Evolutionary conservation across 2,113 vertebrate species (phyloP).

Genomic region (Agapornis roseicollis): DNA sequence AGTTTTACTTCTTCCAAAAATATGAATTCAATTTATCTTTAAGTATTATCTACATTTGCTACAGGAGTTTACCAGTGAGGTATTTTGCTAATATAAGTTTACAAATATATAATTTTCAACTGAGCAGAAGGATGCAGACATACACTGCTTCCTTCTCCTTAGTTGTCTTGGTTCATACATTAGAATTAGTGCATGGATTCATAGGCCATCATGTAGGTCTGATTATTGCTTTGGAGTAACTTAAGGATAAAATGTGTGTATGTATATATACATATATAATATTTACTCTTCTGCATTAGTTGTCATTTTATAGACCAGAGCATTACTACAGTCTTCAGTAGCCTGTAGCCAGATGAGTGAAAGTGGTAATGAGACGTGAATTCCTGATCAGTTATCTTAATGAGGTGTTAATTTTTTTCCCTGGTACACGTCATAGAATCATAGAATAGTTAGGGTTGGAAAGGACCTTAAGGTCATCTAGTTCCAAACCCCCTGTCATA

Average conservation of each 20-base stretch:
- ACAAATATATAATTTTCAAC: neutral
- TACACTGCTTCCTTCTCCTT: neutral
- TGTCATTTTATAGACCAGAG: neutral
- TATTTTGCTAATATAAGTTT: neutral
- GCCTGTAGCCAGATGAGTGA: neutral
- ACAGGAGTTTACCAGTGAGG: neutral
- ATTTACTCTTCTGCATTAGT: neutral
- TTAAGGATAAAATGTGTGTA: neutral
- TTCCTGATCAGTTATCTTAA: slow-evolving; percentile 26
- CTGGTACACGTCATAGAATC: neutral
- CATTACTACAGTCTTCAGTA: neutral
- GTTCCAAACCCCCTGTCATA: too few species aligned
- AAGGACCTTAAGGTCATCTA: too few species aligned
- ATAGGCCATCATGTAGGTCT: neutral
- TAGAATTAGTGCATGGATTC: neutral
- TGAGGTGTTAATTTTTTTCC: slow-evolving; percentile 36
- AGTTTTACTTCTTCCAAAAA: neutral
- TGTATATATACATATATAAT: neutral
- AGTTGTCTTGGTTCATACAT: neutral
- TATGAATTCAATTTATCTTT: neutral
- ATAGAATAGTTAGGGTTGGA: too few species aligned
- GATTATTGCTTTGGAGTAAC: neutral
- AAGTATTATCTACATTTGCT: neutral
- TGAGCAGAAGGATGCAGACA: neutral
- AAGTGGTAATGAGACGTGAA: slow-evolving; percentile 42